These are phyloP conservation scores for Rafetus swinhoei DNA, from an alignment of 2,113 vertebrate species.

Conservation along the genomic window DNA sequence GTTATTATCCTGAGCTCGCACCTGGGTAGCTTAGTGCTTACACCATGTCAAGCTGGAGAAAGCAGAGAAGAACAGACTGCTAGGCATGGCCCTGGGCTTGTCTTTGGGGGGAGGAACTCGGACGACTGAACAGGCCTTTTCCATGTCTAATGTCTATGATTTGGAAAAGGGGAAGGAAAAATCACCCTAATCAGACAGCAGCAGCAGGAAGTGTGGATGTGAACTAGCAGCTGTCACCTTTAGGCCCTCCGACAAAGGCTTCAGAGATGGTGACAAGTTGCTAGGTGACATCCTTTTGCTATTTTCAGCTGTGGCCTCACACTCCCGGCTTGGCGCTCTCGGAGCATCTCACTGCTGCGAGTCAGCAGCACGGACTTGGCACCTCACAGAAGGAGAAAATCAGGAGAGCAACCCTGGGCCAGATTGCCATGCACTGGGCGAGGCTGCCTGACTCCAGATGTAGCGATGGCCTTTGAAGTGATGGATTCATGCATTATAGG, in stretches of 20 bases:
- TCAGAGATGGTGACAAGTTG: neutral
- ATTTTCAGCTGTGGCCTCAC: neutral
- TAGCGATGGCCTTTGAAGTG: neutral
- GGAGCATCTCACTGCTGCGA: neutral
- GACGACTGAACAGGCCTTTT: conserved; percentile 26
- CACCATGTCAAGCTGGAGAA: neutral
- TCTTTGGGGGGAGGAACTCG: neutral
- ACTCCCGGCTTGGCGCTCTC: neutral
- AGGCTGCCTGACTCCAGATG: neutral
- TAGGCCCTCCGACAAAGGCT: neutral
- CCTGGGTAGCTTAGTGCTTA: neutral
- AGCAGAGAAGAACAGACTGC: neutral
- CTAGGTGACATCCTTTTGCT: neutral
- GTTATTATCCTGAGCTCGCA: neutral
- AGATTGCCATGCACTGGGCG: neutral
- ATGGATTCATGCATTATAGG: neutral
- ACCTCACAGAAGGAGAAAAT: neutral
- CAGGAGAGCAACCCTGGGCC: neutral
- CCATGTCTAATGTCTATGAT: conserved; percentile 6
- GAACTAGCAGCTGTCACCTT: neutral
- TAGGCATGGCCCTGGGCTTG: neutral
- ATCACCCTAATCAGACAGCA: neutral
- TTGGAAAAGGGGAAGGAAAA: conserved; percentile 17
- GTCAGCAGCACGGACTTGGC: neutral
- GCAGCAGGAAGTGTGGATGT: neutral